Evolutionary conservation across 2,797 vertebrate genomes (phyloP).

Genomic region (Harpagifer antarcticus): DNA sequence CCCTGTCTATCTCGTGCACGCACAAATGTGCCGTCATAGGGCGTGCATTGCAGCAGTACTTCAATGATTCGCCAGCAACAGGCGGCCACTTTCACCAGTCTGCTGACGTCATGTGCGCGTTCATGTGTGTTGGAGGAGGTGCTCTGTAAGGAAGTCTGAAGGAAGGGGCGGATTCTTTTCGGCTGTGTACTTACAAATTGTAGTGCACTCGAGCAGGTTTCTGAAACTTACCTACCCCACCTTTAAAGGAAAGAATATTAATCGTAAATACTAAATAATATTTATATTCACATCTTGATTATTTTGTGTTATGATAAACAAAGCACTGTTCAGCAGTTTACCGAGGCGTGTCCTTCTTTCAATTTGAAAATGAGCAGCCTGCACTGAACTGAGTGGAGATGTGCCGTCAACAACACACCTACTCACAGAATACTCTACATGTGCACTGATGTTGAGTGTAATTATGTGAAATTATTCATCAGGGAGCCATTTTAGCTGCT

Average conservation of each 20-base stretch:
- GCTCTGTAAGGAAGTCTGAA: too few relatives aligned
- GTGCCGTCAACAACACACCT: neutral
- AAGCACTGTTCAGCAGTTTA: conserved; percentile 2
- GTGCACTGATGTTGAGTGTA: conserved; percentile 24
- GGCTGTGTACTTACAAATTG: too few relatives aligned
- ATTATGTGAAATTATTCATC: conserved; percentile 45
- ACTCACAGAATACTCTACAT: conserved; percentile 14
- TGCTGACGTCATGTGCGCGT: too few relatives aligned
- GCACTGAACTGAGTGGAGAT: neutral
- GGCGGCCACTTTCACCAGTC: too few relatives aligned
- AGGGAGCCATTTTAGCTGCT: conserved; percentile 25
- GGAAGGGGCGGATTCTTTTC: too few relatives aligned
- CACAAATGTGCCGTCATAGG: too few relatives aligned
- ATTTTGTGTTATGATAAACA: neutral
- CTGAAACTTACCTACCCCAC: too few relatives aligned
- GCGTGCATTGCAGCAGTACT: too few relatives aligned
- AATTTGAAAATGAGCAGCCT: neutral
- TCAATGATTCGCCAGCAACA: too few relatives aligned
- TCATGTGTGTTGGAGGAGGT: too few relatives aligned
- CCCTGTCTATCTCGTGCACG: too few relatives aligned
- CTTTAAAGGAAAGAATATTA: neutral
- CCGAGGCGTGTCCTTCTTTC: neutral
- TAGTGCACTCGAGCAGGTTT: too few relatives aligned
- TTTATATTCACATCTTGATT: conserved; percentile 3
- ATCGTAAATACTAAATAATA: neutral